These are phyloP conservation scores for Prietella phreatophila DNA, from an alignment of 2,113 vertebrate species.

Conservation along the genomic window DNA sequence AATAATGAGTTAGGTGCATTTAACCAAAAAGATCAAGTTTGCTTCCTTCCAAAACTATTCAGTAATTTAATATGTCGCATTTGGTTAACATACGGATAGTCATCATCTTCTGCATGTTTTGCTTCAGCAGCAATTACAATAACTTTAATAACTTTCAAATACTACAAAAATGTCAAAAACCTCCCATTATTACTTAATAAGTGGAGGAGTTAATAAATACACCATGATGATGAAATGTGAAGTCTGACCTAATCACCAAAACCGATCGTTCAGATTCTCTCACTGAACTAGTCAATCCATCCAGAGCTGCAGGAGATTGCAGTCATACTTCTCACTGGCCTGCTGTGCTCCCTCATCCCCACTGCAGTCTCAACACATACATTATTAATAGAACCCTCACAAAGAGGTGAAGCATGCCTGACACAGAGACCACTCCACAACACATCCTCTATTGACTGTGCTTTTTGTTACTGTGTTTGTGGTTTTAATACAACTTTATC, in stretches of 20 bases:
- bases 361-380: slow-evolving; percentile 53
- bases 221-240: slow-evolving; percentile 41
- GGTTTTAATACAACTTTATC: not conserved
- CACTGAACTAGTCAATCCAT: slow-evolving; percentile 29
- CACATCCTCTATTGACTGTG: not conserved
- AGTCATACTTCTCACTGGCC: slow-evolving; percentile 46
- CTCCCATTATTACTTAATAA: slow-evolving; percentile 51
- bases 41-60: not conserved
- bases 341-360: slow-evolving; percentile 33
- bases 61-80: not conserved
- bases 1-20: not conserved
- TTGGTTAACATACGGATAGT: not conserved
- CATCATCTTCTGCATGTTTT: not conserved
- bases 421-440: slow-evolving; percentile 25
- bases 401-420: slow-evolving; percentile 28
- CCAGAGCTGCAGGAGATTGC: slow-evolving; percentile 39
- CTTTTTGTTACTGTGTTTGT: not conserved
- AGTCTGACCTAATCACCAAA: slow-evolving; percentile 29
- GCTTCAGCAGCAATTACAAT: not conserved
- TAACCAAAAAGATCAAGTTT: not conserved
- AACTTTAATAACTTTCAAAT: not conserved
- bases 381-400: slow-evolving; percentile 55
- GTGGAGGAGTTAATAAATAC: slow-evolving; percentile 37
- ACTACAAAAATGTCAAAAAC: not conserved
- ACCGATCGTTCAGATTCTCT: slow-evolving; percentile 43